phyloP scores from a whole-genome alignment of 2,797 vertebrate genomes.

The Microchirus variegatus region DNA sequence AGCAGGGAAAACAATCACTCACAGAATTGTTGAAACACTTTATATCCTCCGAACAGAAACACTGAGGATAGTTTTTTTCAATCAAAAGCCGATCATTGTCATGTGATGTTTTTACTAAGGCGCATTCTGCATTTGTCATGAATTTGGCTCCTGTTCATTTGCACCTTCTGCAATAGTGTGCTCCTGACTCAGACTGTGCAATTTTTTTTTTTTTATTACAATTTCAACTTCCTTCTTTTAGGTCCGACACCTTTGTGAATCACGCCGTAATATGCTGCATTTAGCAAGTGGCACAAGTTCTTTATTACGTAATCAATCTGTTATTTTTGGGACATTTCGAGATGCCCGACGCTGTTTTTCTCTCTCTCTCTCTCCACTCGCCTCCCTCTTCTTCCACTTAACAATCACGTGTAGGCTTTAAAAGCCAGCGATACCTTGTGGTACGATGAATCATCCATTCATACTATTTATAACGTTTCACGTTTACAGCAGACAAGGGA shows the following conservation, averaged over 20 bases:
- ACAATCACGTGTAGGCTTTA: no score
- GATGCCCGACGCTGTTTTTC: not conserved
- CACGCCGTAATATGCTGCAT: not conserved
- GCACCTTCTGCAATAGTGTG: not conserved
- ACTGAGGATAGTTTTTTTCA: not conserved
- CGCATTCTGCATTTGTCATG: not conserved
- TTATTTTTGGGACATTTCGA: not conserved
- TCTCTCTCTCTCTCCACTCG: not conserved
- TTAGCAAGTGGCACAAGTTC: no score
- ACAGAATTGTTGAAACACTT: not conserved
- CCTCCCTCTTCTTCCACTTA: not conserved
- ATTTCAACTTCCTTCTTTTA: not conserved
- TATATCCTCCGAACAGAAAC: conserved; percentile 25
- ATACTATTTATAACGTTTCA: no score
- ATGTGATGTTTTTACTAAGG: not conserved
- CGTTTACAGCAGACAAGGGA: no score
- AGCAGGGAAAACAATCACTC: conserved; percentile 23
- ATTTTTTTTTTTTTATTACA: no score
- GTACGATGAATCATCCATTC: no score
- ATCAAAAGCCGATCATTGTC: not conserved
- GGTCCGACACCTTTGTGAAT: not conserved
- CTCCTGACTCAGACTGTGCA: not conserved
- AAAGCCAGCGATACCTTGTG: no score
- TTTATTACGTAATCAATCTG: not conserved
- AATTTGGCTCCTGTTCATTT: conserved; percentile 6